Percentiles rank a stretch among this genome's conserved stretches.
Evolutionary conservation across 1,140 invertebrate species (phyloP).

Genomic region (Asobara japonica): DNA sequence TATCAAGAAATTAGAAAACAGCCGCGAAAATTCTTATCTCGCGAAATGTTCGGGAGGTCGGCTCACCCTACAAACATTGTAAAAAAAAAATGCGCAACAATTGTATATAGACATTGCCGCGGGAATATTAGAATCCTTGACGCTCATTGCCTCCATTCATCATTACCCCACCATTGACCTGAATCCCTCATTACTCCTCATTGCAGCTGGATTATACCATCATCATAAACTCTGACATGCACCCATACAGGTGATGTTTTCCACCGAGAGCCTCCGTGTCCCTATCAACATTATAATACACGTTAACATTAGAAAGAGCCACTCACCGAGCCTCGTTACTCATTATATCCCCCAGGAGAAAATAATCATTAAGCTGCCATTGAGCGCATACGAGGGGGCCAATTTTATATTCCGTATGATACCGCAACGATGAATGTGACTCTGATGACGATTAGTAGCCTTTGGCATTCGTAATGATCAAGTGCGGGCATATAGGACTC

Average conservation of each 20-base stretch:
- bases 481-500: neutral
- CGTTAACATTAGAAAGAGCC: neutral
- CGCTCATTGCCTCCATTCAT: conserved; percentile 51
- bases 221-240: neutral
- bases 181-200: conserved; percentile 57
- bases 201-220: conserved; percentile 33
- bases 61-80: too few species aligned
- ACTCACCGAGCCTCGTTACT: conserved; percentile 13
- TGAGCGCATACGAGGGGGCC: conserved; percentile 35
- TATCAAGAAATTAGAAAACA: too few species aligned
- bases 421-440: conserved; percentile 49
- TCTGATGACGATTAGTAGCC: conserved; percentile 58
- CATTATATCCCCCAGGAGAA: conserved; percentile 32
- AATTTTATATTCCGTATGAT: conserved; percentile 52
- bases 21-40: too few species aligned
- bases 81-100: too few species aligned
- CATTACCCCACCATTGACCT: conserved; percentile 58
- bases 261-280: conserved; percentile 38
- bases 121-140: conserved; percentile 40
- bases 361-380: conserved; percentile 39
- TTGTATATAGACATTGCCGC: too few species aligned
- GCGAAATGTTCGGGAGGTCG: too few species aligned
- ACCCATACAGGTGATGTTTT: neutral
- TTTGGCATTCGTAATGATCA: conserved; percentile 54
- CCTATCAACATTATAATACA: conserved; percentile 34